Percentiles rank a stretch among this genome's conserved stretches.
Evolutionary conservation across 2,113 vertebrate genomes (phyloP).

Genomic region (Geothlypis trichas): DNA sequence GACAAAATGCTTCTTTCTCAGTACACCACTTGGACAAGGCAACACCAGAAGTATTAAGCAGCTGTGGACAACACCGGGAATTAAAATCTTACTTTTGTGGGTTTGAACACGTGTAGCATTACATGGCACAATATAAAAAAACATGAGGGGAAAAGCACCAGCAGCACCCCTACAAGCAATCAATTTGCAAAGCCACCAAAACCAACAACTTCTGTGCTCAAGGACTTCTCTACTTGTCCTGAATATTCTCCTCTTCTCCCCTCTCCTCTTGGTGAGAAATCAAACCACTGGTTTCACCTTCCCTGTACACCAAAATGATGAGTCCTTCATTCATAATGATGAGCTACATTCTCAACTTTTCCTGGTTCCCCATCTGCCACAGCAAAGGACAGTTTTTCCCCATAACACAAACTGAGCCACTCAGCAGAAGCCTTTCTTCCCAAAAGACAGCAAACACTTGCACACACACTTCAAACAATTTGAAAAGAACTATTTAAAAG

Average conservation of each 20-base stretch:
- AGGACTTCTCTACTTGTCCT: neutral
- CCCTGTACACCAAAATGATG: neutral
- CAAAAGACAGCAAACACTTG: neutral
- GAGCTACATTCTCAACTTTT: neutral
- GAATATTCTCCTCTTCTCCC: neutral
- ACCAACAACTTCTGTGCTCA: neutral
- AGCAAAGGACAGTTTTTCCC: neutral
- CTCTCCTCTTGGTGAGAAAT: neutral
- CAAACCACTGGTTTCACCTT: neutral
- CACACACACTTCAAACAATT: neutral
- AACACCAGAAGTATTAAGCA: neutral
- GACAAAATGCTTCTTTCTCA: conserved; percentile 11
- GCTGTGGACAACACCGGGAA: neutral
- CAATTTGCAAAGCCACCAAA: neutral
- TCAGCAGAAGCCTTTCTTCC: neutral
- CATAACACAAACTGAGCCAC: neutral
- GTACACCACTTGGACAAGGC: neutral
- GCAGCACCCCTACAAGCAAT: neutral
- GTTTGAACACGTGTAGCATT: neutral
- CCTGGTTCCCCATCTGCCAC: neutral
- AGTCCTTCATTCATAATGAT: neutral
- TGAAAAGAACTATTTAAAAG: neutral
- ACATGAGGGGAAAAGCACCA: neutral
- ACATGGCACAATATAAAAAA: neutral
- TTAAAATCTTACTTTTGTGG: neutral